Evolutionary conservation across 35 echinoderm and acorn worm species (phyloP).

Genomic region (Nesometra sesokonis): DNA sequence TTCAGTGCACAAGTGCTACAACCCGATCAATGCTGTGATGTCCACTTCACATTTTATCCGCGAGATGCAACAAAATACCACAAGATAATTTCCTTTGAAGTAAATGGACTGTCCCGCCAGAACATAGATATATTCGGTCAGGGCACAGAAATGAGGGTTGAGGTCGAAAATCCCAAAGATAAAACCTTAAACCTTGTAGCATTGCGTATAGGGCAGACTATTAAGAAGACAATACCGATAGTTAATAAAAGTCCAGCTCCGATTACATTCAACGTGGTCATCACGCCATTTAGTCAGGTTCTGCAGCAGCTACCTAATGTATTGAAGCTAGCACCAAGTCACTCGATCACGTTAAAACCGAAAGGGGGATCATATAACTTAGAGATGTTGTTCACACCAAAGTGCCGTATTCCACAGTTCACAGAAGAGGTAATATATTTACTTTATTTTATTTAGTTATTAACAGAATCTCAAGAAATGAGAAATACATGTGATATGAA

Average conservation of each 20-base stretch:
- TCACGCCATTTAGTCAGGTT: slow-evolving; percentile 71
- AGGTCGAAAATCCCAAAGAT: slow-evolving; percentile 85
- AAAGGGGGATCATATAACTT: slow-evolving; percentile 65
- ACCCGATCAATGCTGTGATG: slow-evolving; percentile 53
- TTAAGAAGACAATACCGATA: slow-evolving; percentile 68
- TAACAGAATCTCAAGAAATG: too few species aligned
- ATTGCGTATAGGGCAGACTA: slow-evolving; percentile 60
- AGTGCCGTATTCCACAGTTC: slow-evolving; percentile 91
- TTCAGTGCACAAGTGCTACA: slow-evolving; percentile 67
- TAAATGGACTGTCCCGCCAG: slow-evolving; percentile 53
- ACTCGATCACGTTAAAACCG: slow-evolving; percentile 67
- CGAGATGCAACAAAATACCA: slow-evolving; percentile 62
- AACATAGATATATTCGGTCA: slow-evolving; percentile 68
- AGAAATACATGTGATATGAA: too few species aligned
- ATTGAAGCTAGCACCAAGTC: slow-evolving; percentile 48
- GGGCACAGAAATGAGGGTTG: slow-evolving; percentile 85
- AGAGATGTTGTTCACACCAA: slow-evolving; percentile 76
- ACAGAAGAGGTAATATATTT: slow-evolving; percentile 69
- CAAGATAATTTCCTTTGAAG: slow-evolving; percentile 68
- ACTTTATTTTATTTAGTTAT: neutral
- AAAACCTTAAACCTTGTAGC: slow-evolving; percentile 77
- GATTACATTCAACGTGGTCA: slow-evolving; percentile 76
- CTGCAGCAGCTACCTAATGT: slow-evolving; percentile 77
- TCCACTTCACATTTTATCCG: slow-evolving; percentile 88
- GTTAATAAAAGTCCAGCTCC: slow-evolving; percentile 86